phyloP scores from a whole-genome alignment of 2,113 vertebrate species.

The Hirundichthys speculiger region DNA sequence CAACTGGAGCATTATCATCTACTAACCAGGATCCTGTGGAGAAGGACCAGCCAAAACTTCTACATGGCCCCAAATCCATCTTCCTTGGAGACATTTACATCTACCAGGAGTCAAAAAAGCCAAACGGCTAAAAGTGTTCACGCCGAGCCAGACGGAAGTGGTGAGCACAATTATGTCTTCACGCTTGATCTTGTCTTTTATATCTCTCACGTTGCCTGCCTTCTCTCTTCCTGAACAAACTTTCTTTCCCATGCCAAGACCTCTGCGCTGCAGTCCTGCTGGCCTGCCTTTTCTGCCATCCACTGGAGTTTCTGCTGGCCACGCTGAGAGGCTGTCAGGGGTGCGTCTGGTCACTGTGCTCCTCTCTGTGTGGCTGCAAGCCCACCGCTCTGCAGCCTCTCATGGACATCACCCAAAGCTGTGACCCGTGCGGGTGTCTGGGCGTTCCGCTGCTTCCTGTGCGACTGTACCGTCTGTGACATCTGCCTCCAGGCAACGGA shows the following conservation, averaged over 20 bases:
- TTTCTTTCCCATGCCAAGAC: slow-evolving; percentile 53
- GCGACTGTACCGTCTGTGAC: slow-evolving; percentile 62
- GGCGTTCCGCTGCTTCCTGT: slow-evolving; percentile 41
- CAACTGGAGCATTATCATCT: no score
- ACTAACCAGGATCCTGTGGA: no score
- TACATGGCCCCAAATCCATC: no score
- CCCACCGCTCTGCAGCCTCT: slow-evolving; percentile 57
- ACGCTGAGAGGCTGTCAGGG: slow-evolving; percentile 50
- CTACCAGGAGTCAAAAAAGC: slow-evolving; percentile 40
- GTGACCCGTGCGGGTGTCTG: slow-evolving; percentile 46
- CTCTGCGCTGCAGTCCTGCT: slow-evolving; percentile 75
- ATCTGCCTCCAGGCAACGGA: slow-evolving; percentile 75
- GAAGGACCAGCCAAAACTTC: no score
- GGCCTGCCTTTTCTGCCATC: slow-evolving; percentile 80
- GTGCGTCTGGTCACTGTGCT: slow-evolving; percentile 66
- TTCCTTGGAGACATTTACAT: no score
- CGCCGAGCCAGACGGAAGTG: slow-evolving; percentile 52
- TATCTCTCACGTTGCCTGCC: background rate
- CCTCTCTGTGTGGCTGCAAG: slow-evolving; percentile 61
- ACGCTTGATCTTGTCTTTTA: no score
- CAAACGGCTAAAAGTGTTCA: slow-evolving; percentile 41
- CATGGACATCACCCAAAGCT: slow-evolving; percentile 52
- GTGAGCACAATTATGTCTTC: slow-evolving; percentile 51
- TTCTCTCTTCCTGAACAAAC: background rate
- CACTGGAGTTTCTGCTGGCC: slow-evolving; percentile 74